These are phyloP conservation scores for Cnemophilus loriae DNA, from an alignment of 2,113 vertebrate genomes.

Conservation along the genomic window DNA sequence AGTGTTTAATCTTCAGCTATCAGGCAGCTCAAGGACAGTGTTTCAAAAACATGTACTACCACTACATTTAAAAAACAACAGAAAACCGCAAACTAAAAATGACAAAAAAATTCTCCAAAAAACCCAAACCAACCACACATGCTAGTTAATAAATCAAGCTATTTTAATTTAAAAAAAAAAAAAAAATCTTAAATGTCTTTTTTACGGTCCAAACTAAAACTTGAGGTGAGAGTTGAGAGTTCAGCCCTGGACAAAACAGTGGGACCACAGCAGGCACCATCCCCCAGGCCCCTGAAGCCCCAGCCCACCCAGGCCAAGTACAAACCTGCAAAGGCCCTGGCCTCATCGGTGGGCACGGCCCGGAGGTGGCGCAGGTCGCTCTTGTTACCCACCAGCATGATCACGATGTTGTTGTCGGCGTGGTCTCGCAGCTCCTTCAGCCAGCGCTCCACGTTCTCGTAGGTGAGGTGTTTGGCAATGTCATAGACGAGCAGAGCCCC, in stretches of 20 bases:
- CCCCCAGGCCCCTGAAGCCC: neutral
- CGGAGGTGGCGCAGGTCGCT: constrained; percentile 92
- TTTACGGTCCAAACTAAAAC: neutral
- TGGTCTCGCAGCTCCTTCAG: constrained; percentile 96
- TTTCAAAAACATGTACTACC: neutral
- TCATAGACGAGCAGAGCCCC: constrained; percentile 93
- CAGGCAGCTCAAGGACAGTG: neutral
- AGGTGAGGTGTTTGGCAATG: constrained; percentile 95
- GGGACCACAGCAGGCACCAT: neutral
- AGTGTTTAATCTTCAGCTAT: neutral
- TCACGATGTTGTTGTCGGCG: constrained; percentile 94
- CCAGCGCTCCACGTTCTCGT: constrained; percentile 96
- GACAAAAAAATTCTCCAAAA: neutral
- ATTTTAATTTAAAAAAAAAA: neutral
- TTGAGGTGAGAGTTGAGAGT: neutral
- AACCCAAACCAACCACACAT: neutral
- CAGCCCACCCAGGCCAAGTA: neutral
- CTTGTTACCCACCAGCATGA: constrained; percentile 98
- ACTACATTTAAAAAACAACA: neutral
- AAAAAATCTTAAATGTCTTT: neutral
- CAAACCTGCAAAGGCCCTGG: constrained; percentile 89
- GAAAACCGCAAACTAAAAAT: neutral
- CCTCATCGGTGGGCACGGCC: constrained; percentile 92
- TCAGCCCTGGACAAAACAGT: neutral
- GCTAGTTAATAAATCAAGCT: neutral